Percentiles rank a stretch among this genome's conserved stretches.
These are phyloP conservation scores for Lymantria monacha DNA, from an alignment of 2,888 invertebrate genomes.

Conservation along the genomic window DNA sequence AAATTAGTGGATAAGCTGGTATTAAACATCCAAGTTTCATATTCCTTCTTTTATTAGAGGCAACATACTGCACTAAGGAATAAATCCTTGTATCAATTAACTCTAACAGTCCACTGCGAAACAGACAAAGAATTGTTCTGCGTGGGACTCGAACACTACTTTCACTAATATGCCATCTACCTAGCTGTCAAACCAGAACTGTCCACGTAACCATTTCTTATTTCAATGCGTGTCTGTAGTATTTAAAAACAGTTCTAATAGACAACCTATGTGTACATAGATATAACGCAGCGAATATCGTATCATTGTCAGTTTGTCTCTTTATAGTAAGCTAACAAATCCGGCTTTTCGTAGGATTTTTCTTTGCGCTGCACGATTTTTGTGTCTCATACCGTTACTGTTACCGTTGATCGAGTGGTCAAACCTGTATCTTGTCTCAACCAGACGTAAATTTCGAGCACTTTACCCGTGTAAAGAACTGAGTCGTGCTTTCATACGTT, in stretches of 20 bases:
- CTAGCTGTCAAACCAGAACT: too few species aligned
- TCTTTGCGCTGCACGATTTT: slow-evolving; percentile 69
- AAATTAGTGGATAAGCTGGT: too few species aligned
- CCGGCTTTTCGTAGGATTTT: slow-evolving; percentile 49
- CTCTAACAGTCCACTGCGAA: too few species aligned
- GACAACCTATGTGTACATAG: background rate
- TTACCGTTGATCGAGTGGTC: slow-evolving; percentile 76
- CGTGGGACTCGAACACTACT: too few species aligned
- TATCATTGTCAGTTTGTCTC: background rate
- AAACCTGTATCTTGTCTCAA: slow-evolving; percentile 72
- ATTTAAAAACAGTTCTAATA: background rate
- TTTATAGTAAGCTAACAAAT: slow-evolving; percentile 3
- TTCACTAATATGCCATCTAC: too few species aligned
- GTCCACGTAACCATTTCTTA: background rate
- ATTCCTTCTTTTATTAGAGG: too few species aligned
- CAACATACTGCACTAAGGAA: too few species aligned
- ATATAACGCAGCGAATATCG: background rate
- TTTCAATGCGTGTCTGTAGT: background rate
- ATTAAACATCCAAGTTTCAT: too few species aligned
- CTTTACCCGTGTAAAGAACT: slow-evolving; percentile 23
- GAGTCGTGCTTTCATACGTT: slow-evolving; percentile 31
- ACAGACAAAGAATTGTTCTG: too few species aligned
- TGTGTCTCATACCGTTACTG: slow-evolving; percentile 69
- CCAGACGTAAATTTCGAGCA: slow-evolving; percentile 61
- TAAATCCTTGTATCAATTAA: too few species aligned